Percentiles rank a stretch among this genome's conserved stretches.
Conservation (phyloP, 2,888 invertebrate species). For the Zonitis immaculata region DNA sequence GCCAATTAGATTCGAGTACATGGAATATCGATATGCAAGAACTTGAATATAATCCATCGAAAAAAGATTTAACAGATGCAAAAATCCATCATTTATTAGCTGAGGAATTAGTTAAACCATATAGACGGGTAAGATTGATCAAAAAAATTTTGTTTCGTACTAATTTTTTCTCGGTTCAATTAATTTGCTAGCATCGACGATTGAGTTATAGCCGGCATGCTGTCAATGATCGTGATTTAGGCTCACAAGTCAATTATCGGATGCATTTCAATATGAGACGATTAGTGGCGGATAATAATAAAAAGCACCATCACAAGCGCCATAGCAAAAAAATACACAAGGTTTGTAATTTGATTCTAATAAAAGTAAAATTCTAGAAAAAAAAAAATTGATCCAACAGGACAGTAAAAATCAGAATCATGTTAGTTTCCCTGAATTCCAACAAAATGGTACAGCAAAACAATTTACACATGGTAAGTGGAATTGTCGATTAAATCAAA, state of each 20-base stretch:
- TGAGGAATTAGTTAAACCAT: conserved; percentile 83
- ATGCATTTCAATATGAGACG: conserved; percentile 87
- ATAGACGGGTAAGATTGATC: conserved; percentile 80
- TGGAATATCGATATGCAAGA: conserved; percentile 94
- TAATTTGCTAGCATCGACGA: conserved; percentile 70
- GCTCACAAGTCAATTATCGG: conserved; percentile 81
- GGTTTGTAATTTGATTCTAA: conserved; percentile 51
- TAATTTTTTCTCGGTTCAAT: background rate
- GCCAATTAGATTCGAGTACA: conserved; percentile 77
- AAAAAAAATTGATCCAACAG: conserved; percentile 47
- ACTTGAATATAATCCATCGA: conserved; percentile 86
- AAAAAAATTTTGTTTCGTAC: too few relatives aligned
- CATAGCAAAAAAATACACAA: conserved; percentile 81
- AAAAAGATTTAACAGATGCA: conserved; percentile 90
- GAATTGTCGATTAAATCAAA: too few relatives aligned
- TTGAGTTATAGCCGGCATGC: conserved; percentile 89
- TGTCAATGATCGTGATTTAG: conserved; percentile 81
- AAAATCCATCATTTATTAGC: conserved; percentile 88
- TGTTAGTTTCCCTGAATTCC: conserved; percentile 85
- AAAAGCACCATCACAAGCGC: conserved; percentile 68
- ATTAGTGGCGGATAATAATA: conserved; percentile 79
- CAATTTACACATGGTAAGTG: conserved; percentile 78
- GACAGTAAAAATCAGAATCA: conserved; percentile 83
- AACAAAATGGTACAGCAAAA: conserved; percentile 84
- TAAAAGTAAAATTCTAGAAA: too few relatives aligned